phyloP scores from a whole-genome alignment of 2,888 invertebrate genomes.

The Scaptomyza tumidula region DNA sequence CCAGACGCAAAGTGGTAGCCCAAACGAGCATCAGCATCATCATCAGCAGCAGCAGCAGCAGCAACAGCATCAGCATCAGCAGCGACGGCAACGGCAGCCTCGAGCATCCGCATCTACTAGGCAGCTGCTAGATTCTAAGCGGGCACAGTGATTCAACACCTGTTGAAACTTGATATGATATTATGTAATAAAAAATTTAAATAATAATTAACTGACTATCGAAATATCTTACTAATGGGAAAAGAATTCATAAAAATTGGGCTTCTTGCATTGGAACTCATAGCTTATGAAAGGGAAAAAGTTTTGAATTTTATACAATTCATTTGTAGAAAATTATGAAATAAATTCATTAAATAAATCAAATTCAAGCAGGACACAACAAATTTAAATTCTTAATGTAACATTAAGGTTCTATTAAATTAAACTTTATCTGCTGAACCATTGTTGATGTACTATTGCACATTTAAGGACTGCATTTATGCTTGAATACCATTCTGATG shows the following conservation, averaged over 20 bases:
- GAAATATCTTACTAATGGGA: neutral
- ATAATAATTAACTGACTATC: neutral
- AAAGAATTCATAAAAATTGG: neutral
- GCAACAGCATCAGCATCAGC: constrained; percentile 42
- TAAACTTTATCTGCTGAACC: too few species aligned
- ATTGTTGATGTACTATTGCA: neutral
- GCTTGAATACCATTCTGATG: neutral
- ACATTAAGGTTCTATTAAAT: neutral
- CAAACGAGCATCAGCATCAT: constrained; percentile 60
- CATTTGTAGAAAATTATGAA: too few species aligned
- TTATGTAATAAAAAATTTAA: neutral
- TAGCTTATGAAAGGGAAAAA: too few species aligned
- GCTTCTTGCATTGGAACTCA: too few species aligned
- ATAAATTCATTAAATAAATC: too few species aligned
- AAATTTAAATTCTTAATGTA: neutral
- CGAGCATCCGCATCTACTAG: constrained; percentile 54
- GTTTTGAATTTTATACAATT: too few species aligned
- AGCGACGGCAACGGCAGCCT: constrained; percentile 40
- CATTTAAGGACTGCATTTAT: neutral
- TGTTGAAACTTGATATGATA: neutral
- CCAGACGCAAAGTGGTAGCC: constrained; percentile 73
- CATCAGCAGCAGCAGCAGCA: constrained; percentile 22
- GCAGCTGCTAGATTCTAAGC: constrained; percentile 68
- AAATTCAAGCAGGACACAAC: too few species aligned
- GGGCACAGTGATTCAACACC: constrained; percentile 48